Conservation (phyloP, 1,140 invertebrate species). For the Belonocnema kinseyi region DNA sequence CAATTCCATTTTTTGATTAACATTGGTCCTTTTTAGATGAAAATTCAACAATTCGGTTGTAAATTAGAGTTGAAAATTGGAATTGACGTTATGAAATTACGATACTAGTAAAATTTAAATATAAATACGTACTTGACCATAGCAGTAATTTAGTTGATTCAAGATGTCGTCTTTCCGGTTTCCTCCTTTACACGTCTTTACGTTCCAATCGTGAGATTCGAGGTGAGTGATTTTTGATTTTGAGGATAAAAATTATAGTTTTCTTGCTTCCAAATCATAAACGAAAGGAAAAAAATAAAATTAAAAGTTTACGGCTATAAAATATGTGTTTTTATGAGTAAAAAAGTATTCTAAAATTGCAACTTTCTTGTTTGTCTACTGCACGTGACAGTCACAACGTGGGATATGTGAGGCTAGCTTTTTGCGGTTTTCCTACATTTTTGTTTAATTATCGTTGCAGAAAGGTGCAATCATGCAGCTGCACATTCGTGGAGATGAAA, state of each 20-base stretch:
- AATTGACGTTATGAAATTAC: too few relatives aligned
- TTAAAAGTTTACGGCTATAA: not conserved
- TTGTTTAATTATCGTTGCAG: conserved; percentile 5
- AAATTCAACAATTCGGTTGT: too few relatives aligned
- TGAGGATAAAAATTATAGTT: not conserved
- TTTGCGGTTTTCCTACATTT: not conserved
- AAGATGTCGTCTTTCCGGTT: not conserved
- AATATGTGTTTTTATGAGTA: conserved; percentile 5
- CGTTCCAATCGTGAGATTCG: not conserved
- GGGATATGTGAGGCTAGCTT: not conserved
- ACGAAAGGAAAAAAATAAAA: not conserved
- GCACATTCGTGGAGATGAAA: conserved; percentile 78
- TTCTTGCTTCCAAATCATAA: not conserved
- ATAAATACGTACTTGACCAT: not conserved
- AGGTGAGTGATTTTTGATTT: conserved; percentile 12
- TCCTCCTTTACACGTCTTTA: conserved; percentile 21
- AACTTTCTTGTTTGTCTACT: not conserved
- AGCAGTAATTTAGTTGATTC: not conserved
- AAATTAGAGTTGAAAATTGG: too few relatives aligned
- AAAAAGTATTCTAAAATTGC: not conserved
- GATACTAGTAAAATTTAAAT: not conserved
- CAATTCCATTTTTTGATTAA: too few relatives aligned
- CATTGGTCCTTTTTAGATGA: too few relatives aligned
- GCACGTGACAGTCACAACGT: conserved; percentile 20
- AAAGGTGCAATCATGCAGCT: conserved; percentile 77